These are phyloP conservation scores for Amphipyra berbera DNA, from an alignment of 2,888 invertebrate species.

Conservation along the genomic window DNA sequence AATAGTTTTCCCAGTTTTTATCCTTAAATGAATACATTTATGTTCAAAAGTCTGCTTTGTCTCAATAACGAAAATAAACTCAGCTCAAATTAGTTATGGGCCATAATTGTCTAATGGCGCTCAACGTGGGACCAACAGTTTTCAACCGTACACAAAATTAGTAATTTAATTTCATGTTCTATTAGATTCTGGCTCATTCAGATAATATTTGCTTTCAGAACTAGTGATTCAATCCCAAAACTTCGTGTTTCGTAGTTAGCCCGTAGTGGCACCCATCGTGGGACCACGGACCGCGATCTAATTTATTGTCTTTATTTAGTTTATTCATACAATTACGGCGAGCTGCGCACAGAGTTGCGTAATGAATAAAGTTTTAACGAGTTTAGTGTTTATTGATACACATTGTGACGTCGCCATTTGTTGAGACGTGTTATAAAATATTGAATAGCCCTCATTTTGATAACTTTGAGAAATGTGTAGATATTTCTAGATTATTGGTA, in stretches of 20 bases:
- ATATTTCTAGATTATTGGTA: conserved; percentile 3
- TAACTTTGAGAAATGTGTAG: conserved; percentile 1
- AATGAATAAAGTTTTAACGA: conserved; percentile 60
- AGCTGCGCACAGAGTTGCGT: conserved; percentile 33
- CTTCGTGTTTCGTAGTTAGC: conserved; percentile 28
- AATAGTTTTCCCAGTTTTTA: too few species aligned
- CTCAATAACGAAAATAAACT: background rate
- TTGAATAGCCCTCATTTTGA: conserved; percentile 23
- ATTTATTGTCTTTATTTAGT: conserved; percentile 52
- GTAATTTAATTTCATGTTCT: conserved; percentile 14
- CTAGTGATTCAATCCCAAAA: conserved; percentile 29
- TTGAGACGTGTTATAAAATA: conserved; percentile 22
- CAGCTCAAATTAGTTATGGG: background rate
- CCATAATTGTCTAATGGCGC: conserved; percentile 16
- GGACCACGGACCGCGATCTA: conserved; percentile 36
- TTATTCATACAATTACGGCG: conserved; percentile 47
- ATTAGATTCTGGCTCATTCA: conserved; percentile 13
- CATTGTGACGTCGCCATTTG: conserved; percentile 28
- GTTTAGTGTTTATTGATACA: conserved; percentile 50
- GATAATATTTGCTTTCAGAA: conserved; percentile 19
- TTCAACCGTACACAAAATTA: background rate
- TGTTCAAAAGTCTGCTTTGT: too few species aligned
- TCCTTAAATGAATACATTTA: too few species aligned
- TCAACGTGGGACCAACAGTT: conserved; percentile 1
- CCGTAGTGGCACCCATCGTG: conserved; percentile 39